A percentile compares a stretch with the other conserved stretches of the same genome.
phyloP scores from a whole-genome alignment of 2,888 invertebrate genomes.

The Lepidonotus clava region DNA sequence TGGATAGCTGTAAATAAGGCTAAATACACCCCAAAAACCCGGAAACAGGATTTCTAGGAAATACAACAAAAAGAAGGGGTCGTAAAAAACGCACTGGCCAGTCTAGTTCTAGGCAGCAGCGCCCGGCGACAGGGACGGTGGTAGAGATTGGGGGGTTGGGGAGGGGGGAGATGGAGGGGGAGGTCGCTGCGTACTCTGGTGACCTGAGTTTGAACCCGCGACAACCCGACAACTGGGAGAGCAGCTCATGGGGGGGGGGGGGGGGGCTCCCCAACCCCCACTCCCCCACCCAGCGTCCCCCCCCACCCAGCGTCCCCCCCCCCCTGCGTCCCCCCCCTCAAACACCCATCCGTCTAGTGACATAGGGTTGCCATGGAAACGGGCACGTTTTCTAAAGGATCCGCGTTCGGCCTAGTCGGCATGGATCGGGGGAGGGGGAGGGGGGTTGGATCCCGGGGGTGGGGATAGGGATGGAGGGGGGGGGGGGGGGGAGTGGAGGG shows the following conservation, averaged over 20 bases:
- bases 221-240: conserved; percentile 10
- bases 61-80: background rate
- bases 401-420: background rate
- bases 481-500: too few relatives aligned
- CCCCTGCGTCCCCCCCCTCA: background rate
- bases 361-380: conserved; percentile 48
- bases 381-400: conserved; percentile 26
- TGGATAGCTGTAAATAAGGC: too few relatives aligned
- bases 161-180: background rate
- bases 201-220: conserved; percentile 42
- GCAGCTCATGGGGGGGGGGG: background rate
- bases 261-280: background rate
- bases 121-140: background rate
- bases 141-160: background rate
- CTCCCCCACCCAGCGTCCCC: background rate
- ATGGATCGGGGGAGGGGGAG: background rate
- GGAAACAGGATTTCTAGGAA: too few relatives aligned
- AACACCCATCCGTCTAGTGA: conserved; percentile 16
- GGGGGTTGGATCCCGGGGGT: background rate
- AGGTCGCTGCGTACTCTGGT: conserved; percentile 16
- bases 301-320: background rate
- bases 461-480: background rate
- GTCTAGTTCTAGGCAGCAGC: background rate
- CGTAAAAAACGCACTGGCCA: conserved; percentile 1
- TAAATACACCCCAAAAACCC: too few relatives aligned